These are phyloP conservation scores for Sphaerophoria rueppellii DNA, from an alignment of 2,888 invertebrate species.

Conservation along the genomic window DNA sequence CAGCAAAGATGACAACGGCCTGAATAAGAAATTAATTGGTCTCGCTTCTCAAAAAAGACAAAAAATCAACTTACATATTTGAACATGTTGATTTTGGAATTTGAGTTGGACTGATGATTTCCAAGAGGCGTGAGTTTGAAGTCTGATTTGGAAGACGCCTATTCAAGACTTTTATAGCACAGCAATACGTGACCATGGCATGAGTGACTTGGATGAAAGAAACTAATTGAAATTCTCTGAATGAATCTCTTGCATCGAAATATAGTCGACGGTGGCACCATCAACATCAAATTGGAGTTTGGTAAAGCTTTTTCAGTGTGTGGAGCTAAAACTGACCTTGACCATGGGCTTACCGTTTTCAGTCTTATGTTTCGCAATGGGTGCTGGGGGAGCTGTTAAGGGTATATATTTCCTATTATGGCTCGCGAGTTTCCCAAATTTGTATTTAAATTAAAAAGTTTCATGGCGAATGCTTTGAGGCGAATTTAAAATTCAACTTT, in stretches of 20 bases:
- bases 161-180: slow-evolving; percentile 40
- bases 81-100: slow-evolving; percentile 40
- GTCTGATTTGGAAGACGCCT: slow-evolving; percentile 5
- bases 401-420: too few relatives aligned
- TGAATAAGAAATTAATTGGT: slow-evolving; percentile 10
- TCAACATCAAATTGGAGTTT: background rate
- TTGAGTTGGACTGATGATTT: slow-evolving; percentile 8
- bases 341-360: background rate
- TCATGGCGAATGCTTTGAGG: slow-evolving; percentile 6
- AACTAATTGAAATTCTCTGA: slow-evolving; percentile 27
- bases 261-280: background rate
- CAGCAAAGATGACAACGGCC: slow-evolving; percentile 64
- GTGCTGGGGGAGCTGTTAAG: too few relatives aligned
- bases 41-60: background rate
- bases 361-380: background rate
- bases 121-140: slow-evolving; percentile 17
- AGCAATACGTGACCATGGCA: slow-evolving; percentile 18
- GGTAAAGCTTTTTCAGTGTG: background rate
- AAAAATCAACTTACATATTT: slow-evolving; percentile 39
- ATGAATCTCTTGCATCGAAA: slow-evolving; percentile 22
- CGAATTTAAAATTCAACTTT: slow-evolving; percentile 9
- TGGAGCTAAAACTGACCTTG: background rate
- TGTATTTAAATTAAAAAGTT: slow-evolving; percentile 15
- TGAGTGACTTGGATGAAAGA: background rate
- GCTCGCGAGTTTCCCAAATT: background rate